A percentile compares a stretch with the other conserved stretches of the same genome.
Conservation (phyloP, 2,113 vertebrate species). For the Lepus europaeus region DNA sequence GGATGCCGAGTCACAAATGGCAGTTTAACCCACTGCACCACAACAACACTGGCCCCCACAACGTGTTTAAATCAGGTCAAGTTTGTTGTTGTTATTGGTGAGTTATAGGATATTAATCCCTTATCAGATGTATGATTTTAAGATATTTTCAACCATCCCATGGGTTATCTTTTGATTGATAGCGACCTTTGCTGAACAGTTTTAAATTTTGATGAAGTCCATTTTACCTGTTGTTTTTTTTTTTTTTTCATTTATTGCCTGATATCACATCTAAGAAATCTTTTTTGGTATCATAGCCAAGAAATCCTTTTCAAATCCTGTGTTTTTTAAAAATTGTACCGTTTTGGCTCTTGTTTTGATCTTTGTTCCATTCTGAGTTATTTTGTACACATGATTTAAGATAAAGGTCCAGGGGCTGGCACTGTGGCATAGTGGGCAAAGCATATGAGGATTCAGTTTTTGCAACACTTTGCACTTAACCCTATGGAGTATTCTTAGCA, state of each 20-base stretch:
- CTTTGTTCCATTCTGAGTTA: constrained; percentile 16
- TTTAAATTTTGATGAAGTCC: constrained; percentile 28
- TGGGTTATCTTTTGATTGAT: neutral
- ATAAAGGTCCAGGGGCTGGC: neutral
- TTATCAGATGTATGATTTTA: neutral
- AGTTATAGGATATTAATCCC: neutral
- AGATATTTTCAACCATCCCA: neutral
- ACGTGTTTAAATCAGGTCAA: neutral
- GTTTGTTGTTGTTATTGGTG: constrained; percentile 32
- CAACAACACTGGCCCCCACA: too few relatives aligned
- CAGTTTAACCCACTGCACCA: too few relatives aligned
- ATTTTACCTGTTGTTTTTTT: neutral
- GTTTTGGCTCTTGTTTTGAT: neutral
- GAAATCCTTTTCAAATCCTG: neutral
- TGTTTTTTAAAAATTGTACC: constrained; percentile 27
- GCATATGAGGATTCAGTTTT: neutral
- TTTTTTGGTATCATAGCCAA: neutral
- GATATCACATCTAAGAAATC: neutral
- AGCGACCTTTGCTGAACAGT: neutral
- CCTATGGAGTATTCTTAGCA: neutral
- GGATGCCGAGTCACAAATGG: too few relatives aligned
- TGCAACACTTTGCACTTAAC: neutral
- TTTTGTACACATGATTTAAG: neutral
- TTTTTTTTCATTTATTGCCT: constrained; percentile 7
- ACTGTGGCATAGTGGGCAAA: too few relatives aligned